phyloP scores from a whole-genome alignment of 2,797 vertebrate species.

The Merluccius polli region DNA sequence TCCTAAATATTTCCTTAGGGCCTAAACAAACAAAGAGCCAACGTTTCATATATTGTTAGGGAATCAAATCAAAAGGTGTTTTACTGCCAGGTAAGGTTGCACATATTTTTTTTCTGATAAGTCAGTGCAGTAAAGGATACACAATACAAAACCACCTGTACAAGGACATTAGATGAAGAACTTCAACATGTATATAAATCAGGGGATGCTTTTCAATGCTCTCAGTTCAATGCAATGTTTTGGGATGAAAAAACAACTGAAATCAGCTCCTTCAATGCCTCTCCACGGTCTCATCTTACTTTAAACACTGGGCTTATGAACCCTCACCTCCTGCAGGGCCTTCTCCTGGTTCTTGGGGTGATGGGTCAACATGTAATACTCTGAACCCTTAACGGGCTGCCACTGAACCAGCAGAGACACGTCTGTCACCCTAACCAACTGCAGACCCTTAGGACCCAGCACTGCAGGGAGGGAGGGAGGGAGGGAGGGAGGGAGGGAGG shows the following conservation, averaged over 20 bases:
- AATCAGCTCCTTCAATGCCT: not conserved
- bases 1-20: not conserved
- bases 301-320: not conserved
- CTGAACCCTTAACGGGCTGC: conserved; percentile 71
- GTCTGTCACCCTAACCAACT: conserved; percentile 74
- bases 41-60: not conserved
- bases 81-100: not conserved
- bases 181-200: not conserved
- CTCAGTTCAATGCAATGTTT: too few relatives aligned
- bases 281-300: not conserved
- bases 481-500: conserved; percentile 14
- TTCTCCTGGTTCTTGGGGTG: conserved; percentile 68
- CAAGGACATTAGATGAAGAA: not conserved
- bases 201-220: too few relatives aligned
- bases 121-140: not conserved
- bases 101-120: not conserved
- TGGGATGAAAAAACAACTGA: too few relatives aligned
- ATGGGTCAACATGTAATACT: conserved; percentile 81
- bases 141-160: not conserved
- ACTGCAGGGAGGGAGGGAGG: conserved; percentile 58
- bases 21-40: not conserved
- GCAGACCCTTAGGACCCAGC: conserved; percentile 72
- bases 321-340: conserved; percentile 55
- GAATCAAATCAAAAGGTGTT: not conserved
- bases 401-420: conserved; percentile 80